Conservation (phyloP, 2,888 invertebrate genomes). For the Pyrrhia umbra region DNA sequence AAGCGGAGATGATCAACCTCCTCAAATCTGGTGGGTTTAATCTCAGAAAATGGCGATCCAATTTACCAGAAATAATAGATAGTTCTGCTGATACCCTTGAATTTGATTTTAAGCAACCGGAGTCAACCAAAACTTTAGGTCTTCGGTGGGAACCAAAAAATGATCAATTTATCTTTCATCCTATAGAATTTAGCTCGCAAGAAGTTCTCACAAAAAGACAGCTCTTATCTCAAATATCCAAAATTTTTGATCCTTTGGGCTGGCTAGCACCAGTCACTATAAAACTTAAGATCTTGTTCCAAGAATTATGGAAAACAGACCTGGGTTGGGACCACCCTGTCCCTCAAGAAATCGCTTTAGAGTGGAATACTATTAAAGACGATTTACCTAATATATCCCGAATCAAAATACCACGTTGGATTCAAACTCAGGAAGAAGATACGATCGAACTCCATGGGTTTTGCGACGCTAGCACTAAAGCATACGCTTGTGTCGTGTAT, state of each 20-base stretch:
- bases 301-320: conserved; percentile 28
- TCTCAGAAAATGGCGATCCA: conserved; percentile 20
- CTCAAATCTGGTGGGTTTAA: conserved; percentile 2
- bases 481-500: conserved; percentile 6
- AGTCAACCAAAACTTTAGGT: conserved; percentile 37
- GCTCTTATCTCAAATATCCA: conserved; percentile 41
- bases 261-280: conserved; percentile 42
- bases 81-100: not conserved
- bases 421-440: not conserved
- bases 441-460: not conserved
- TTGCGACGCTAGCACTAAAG: too few species aligned
- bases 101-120: conserved; percentile 32
- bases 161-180: conserved; percentile 37
- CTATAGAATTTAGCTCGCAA: not conserved
- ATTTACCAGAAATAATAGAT: not conserved
- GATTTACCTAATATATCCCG: conserved; percentile 8
- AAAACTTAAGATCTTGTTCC: conserved; percentile 41
- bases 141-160: conserved; percentile 37
- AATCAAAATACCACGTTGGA: not conserved
- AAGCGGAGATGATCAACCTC: conserved; percentile 9
- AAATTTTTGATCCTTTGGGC: conserved; percentile 43
- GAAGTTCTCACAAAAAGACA: conserved; percentile 30
- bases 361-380: too few species aligned
- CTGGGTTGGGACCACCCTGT: too few species aligned
- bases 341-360: too few species aligned